Base-by-base conservation (phyloP, 2,888 invertebrate genomes). In the Epirrita christyi region DNA sequence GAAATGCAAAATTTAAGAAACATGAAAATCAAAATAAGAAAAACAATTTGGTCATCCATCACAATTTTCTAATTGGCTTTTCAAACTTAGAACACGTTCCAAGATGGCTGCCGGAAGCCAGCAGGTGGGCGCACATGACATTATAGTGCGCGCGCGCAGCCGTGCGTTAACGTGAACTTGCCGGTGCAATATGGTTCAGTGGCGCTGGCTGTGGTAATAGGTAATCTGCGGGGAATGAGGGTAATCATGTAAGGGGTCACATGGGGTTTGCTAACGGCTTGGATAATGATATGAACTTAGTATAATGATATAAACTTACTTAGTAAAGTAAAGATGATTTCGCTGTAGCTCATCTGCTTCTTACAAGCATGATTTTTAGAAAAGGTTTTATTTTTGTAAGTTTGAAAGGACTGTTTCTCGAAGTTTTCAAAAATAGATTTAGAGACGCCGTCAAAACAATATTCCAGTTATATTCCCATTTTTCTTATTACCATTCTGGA, bases 91-190 rank as follows among this genome's bases (percentile, higher is more conserved):
- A 27, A 52, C 32, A 43, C 37, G 49, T 29, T 48, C 51, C 80
- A 84, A 85, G 83, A 86, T 85, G 88, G 88, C 83, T 71, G 76
- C 86, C 85, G 88, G 88, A 88, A 85, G 71, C 80, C 67, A 70
- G 75, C 87, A 88, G 88, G 89, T 87, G 88, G 2, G 21, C 55
- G 76, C 79, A 78, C 80, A 79, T 71, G 77, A 73, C 76, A 75
- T 66, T 61, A 72, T 9, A n/a, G 38, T 29, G 59, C 76, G 80
- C 77, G 73, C 58, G 77, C 77, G 76, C 84, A 75, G 52, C 82
- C 74, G 74, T 70, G 83, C 87, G 84, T 83, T 72, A 62, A 77
- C 68, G 66, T 71, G 71, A 74, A 75, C 80, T 75, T 76, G 72
- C 53, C 59, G 55, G 63, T 62, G 61, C 61, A 44, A 27, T 64